Conservation (phyloP, 2,113 vertebrate genomes). For the Stigmatopora argus region DNA sequence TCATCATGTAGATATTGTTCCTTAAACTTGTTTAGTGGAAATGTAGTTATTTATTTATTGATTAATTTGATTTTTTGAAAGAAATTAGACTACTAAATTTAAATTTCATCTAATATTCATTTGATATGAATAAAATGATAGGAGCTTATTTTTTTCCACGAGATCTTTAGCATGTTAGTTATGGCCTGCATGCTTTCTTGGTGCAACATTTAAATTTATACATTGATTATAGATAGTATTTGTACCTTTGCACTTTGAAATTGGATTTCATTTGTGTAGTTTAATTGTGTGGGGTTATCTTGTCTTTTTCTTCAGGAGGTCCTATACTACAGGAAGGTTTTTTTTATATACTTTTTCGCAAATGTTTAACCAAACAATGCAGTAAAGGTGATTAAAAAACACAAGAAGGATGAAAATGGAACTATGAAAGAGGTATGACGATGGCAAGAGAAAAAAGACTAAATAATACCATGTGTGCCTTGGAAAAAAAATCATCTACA, state of each 20-base stretch:
- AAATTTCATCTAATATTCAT: no score
- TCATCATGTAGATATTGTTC: no score
- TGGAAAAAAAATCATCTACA: not conserved
- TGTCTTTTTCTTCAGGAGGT: not conserved
- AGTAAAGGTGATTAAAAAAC: conserved; percentile 5
- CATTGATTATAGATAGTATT: conserved; percentile 24
- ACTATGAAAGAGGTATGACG: conserved; percentile 28
- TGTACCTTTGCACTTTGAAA: conserved; percentile 21
- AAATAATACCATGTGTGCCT: not conserved
- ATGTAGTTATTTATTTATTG: no score
- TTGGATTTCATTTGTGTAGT: conserved; percentile 8
- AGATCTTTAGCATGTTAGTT: not conserved
- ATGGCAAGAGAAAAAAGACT: conserved; percentile 24
- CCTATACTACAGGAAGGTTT: not conserved
- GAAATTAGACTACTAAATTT: no score
- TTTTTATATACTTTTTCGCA: no score
- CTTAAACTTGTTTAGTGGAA: no score
- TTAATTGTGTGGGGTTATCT: not conserved
- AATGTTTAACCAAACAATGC: conserved; percentile 10
- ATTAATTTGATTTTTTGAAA: no score
- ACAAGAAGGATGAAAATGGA: conserved; percentile 22
- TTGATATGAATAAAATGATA: no score
- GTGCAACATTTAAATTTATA: conserved; percentile 16
- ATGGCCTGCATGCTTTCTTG: not conserved
- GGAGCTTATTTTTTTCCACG: no score